phyloP scores from a whole-genome alignment of 2,797 vertebrate species.

The Odontamblyopus lacepedii region DNA sequence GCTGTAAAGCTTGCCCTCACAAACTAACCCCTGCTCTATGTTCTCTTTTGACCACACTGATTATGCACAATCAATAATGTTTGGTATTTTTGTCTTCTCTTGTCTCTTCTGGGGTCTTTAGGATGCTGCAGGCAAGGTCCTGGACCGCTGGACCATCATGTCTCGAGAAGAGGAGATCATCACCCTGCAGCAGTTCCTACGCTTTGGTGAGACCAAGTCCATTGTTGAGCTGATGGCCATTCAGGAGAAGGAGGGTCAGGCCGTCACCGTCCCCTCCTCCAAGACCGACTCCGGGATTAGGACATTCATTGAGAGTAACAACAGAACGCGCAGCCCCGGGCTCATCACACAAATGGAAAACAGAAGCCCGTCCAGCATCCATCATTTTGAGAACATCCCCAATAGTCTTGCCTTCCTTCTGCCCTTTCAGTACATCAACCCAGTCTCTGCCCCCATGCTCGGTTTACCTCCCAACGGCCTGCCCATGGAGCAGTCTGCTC shows the following conservation, averaged over 20 bases:
- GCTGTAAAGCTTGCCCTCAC: slow-evolving; percentile 59
- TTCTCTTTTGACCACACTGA: slow-evolving; percentile 78
- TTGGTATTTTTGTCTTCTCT: slow-evolving; percentile 88
- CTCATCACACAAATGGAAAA: slow-evolving; percentile 95
- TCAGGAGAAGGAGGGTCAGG: slow-evolving; percentile 99
- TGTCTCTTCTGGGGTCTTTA: slow-evolving; percentile 90
- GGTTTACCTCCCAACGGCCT: slow-evolving; percentile 97
- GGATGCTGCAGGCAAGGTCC: slow-evolving; percentile 99
- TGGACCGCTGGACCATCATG: slow-evolving; percentile 99
- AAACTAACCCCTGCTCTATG: slow-evolving; percentile 64
- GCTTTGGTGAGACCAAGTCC: slow-evolving; percentile 99
- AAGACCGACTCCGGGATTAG: slow-evolving; percentile 99
- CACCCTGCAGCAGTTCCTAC: slow-evolving; percentile 99
- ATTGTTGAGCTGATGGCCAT: slow-evolving; percentile 99
- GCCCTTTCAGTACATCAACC: slow-evolving; percentile 99
- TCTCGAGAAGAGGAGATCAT: slow-evolving; percentile 99
- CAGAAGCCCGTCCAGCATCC: slow-evolving; percentile 97
- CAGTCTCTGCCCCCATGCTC: slow-evolving; percentile 94
- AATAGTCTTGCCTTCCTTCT: slow-evolving; percentile 97
- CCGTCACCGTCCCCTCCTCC: slow-evolving; percentile 94
- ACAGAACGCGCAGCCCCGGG: slow-evolving; percentile 94
- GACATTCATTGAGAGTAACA: slow-evolving; percentile 99
- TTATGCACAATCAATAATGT: slow-evolving; percentile 92
- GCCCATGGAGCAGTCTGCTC: slow-evolving; percentile 89
- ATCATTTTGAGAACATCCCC: slow-evolving; percentile 99